A percentile compares a stretch with the other conserved stretches of the same genome.
Evolutionary conservation across 2,888 invertebrate genomes (phyloP).

Genomic region (Eupeodes latifasciatus): DNA sequence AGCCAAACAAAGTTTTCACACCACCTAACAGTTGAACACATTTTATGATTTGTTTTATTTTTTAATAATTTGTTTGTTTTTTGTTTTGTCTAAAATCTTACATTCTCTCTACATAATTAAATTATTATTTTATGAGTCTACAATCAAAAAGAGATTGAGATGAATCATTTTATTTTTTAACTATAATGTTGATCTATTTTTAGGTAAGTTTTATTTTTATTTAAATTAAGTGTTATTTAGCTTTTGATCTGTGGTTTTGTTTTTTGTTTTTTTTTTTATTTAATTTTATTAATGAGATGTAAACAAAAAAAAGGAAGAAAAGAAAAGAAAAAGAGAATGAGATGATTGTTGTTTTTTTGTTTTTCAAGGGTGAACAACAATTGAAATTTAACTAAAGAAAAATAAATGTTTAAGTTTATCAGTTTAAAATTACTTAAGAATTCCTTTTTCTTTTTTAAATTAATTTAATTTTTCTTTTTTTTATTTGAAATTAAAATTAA

Average conservation of each 20-base stretch:
- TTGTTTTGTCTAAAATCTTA: constrained; percentile 27
- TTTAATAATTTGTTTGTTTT: constrained; percentile 9
- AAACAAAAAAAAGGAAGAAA: constrained; percentile 69
- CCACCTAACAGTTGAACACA: constrained; percentile 72
- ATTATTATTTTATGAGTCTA: constrained; percentile 25
- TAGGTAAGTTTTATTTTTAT: constrained; percentile 39
- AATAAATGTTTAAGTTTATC: constrained; percentile 59
- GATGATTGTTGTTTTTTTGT: constrained; percentile 41
- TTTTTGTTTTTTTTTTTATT: not conserved
- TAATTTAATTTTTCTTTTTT: constrained; percentile 29
- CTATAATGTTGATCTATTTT: constrained; percentile 65
- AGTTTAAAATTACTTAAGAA: constrained; percentile 68
- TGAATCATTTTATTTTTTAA: constrained; percentile 40
- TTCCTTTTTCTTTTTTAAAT: constrained; percentile 5
- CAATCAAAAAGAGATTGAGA: constrained; percentile 74
- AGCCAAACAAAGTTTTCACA: constrained; percentile 66
- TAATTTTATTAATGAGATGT: constrained; percentile 53
- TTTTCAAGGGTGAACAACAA: constrained; percentile 43
- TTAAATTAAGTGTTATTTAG: constrained; percentile 34
- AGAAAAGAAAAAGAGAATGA: constrained; percentile 67
- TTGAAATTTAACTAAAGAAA: constrained; percentile 70
- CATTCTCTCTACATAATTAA: constrained; percentile 36
- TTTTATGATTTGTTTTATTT: constrained; percentile 62
- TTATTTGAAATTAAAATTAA: constrained; percentile 49
- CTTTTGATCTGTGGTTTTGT: constrained; percentile 49